Evolutionary conservation across 2,113 vertebrate genomes (phyloP).

Genomic region (Grantiella picta): DNA sequence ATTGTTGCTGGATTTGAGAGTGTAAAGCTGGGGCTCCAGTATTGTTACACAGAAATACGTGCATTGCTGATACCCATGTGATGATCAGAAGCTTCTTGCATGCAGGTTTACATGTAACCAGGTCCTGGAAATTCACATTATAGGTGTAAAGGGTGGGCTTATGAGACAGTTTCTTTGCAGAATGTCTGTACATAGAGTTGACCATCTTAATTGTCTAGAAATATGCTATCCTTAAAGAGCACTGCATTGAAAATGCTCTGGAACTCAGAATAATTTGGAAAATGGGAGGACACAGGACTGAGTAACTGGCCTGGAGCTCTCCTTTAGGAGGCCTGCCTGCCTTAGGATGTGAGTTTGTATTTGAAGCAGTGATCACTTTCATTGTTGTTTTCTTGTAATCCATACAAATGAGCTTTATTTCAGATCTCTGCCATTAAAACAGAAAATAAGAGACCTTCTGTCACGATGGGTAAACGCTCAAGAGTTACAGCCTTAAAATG

Average conservation of each 20-base stretch:
- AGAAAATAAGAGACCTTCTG: neutral
- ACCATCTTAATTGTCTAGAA: neutral
- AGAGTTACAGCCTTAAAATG: neutral
- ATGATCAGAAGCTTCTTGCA: neutral
- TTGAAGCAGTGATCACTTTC: neutral
- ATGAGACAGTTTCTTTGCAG: neutral
- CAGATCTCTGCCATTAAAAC: neutral
- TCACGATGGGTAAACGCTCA: neutral
- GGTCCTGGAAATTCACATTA: neutral
- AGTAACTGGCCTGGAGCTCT: neutral
- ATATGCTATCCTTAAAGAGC: neutral
- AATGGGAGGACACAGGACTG: neutral
- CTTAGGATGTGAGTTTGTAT: neutral
- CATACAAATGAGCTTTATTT: neutral
- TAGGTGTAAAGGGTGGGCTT: neutral
- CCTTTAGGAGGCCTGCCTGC: neutral
- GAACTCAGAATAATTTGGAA: neutral
- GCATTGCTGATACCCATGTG: neutral
- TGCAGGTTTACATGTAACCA: neutral
- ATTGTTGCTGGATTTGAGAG: neutral
- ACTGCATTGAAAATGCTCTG: neutral
- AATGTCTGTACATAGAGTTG: neutral
- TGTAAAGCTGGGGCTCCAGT: neutral
- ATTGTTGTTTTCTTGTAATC: neutral
- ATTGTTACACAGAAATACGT: neutral